A percentile compares a stretch with the other conserved stretches of the same genome.
Evolutionary conservation across 2,113 vertebrate genomes (phyloP).

Genomic region (Helogale parvula): DNA sequence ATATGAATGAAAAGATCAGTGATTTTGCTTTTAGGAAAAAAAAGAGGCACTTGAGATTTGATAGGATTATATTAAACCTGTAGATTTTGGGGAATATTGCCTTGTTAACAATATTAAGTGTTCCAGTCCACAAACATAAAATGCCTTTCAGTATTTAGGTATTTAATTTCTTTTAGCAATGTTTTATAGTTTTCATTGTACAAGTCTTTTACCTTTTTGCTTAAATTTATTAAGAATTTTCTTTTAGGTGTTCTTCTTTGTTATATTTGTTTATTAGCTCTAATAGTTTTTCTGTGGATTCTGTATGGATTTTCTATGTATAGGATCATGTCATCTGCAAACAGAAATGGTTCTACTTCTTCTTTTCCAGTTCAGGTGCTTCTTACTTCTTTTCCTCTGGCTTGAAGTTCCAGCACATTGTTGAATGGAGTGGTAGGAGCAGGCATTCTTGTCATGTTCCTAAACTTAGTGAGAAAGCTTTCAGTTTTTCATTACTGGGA

Average conservation of each 20-base stretch:
- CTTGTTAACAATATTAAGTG: background rate
- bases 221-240: background rate
- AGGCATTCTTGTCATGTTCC: background rate
- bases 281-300: background rate
- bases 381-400: background rate
- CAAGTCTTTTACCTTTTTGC: background rate
- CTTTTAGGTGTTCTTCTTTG: background rate
- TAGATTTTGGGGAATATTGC: background rate
- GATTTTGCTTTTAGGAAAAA: background rate
- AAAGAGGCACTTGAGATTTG: background rate
- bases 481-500: background rate
- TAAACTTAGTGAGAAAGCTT: background rate
- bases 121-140: background rate
- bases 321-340: background rate
- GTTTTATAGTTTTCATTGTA: background rate
- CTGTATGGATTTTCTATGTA: background rate
- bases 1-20: background rate
- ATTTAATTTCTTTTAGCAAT: background rate
- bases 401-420: background rate
- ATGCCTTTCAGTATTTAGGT: background rate
- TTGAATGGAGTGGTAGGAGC: background rate
- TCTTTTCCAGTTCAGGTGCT: background rate
- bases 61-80: background rate
- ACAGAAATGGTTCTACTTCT: background rate
- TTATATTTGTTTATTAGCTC: background rate